Evolutionary conservation across 53 echinoderm and acorn worm species (phyloP).

Genomic region (Holothuria scabra): DNA sequence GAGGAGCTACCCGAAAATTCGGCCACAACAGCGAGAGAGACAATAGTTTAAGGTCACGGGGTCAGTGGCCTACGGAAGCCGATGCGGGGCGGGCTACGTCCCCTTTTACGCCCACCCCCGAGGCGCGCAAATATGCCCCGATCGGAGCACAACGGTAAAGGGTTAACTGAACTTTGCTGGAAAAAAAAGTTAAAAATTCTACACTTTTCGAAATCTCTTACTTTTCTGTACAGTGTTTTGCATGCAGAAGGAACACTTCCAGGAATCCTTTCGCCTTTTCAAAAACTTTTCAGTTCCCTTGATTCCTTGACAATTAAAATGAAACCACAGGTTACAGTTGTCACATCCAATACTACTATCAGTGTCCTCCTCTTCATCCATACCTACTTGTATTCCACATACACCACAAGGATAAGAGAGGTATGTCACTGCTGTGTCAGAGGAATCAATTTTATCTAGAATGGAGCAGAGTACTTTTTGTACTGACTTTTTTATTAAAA

Average conservation of each 20-base stretch:
- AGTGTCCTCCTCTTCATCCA: neutral
- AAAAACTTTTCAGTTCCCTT: slow-evolving; percentile 48
- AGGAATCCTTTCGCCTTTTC: slow-evolving; percentile 37
- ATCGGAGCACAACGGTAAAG: too few species aligned
- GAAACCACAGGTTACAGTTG: slow-evolving; percentile 63
- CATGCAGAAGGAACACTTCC: slow-evolving; percentile 57
- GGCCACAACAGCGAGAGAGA: too few species aligned
- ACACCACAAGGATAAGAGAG: slow-evolving; percentile 35
- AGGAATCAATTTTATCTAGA: slow-evolving; percentile 48
- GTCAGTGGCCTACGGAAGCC: too few species aligned
- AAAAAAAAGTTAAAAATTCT: slow-evolving; percentile 23
- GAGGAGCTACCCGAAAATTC: too few species aligned
- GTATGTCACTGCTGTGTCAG: neutral
- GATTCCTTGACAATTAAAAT: slow-evolving; percentile 58
- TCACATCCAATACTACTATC: slow-evolving; percentile 64
- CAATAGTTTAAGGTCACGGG: too few species aligned
- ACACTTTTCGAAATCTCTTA: neutral
- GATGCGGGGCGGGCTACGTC: too few species aligned
- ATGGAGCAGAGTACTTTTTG: slow-evolving; percentile 56
- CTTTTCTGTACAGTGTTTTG: slow-evolving; percentile 27
- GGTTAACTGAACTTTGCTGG: too few species aligned
- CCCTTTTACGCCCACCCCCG: too few species aligned
- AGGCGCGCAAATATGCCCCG: too few species aligned
- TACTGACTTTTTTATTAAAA: slow-evolving; percentile 50
- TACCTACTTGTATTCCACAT: neutral